phyloP scores from a whole-genome alignment of 1,140 invertebrate species.

The Episyrphus balteatus region DNA sequence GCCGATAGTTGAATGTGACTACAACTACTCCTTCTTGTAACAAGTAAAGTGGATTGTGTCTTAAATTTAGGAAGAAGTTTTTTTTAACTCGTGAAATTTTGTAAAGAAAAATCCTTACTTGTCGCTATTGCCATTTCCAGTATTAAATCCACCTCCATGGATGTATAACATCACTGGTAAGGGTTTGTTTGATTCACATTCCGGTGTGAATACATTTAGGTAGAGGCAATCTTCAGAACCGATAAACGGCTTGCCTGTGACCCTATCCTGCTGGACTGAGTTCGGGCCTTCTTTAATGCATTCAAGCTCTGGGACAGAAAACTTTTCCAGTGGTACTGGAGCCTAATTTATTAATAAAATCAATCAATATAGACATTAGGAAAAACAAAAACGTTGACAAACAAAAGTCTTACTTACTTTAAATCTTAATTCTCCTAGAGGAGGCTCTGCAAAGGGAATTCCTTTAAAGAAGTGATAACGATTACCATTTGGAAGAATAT shows the following conservation, averaged over 20 bases:
- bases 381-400: no score
- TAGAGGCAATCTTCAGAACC: conserved; percentile 18
- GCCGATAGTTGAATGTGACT: conserved; percentile 53
- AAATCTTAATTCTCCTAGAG: conserved; percentile 39
- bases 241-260: no score
- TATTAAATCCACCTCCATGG: conserved; percentile 40
- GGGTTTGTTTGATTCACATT: conserved; percentile 9
- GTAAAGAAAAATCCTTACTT: conserved; percentile 11
- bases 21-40: conserved; percentile 50
- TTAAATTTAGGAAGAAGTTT: conserved; percentile 17
- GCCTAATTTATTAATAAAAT: no score
- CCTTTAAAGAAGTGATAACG: conserved; percentile 40
- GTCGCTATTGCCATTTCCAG: conserved; percentile 39
- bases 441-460: conserved; percentile 41
- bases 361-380: no score
- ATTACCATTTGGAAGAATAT: conserved; percentile 28
- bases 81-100: no score
- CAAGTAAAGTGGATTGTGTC: conserved; percentile 44
- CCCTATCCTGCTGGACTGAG: no score
- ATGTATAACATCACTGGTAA: conserved; percentile 43
- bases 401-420: no score
- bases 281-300: no score
- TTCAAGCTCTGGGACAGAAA: no score
- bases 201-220: conserved; percentile 36
- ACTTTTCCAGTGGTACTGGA: no score